Conservation (phyloP, 1,140 invertebrate genomes). For the Zaprionus africanus region DNA sequence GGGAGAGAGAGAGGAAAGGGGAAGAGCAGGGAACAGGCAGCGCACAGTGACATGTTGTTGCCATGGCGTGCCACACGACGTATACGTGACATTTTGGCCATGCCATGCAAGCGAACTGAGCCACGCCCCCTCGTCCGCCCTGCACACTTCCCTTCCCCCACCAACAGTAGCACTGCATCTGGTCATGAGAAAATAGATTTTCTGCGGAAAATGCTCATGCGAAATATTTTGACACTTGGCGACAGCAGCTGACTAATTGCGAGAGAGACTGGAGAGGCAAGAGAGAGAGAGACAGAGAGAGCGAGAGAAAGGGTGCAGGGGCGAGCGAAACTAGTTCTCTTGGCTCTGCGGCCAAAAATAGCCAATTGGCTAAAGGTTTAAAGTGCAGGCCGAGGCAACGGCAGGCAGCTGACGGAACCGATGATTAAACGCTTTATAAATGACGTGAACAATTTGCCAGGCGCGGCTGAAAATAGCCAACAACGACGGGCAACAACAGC, state of each 20-base stretch:
- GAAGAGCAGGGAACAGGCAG: background rate
- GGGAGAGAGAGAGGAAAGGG: constrained; percentile 1
- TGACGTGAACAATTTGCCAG: constrained; percentile 58
- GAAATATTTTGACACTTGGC: constrained; percentile 80
- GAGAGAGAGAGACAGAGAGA: constrained; percentile 14
- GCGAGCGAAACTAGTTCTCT: background rate
- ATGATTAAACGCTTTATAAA: constrained; percentile 77
- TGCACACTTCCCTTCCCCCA: background rate
- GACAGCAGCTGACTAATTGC: constrained; percentile 79
- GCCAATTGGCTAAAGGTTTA: constrained; percentile 44
- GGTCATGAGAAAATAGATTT: constrained; percentile 60
- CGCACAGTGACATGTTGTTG: constrained; percentile 41
- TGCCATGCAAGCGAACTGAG: constrained; percentile 37
- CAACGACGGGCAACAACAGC: background rate
- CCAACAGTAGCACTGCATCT: constrained; percentile 18
- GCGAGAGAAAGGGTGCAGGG: constrained; percentile 9
- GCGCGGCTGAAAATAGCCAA: constrained; percentile 53
- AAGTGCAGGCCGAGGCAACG: constrained; percentile 46
- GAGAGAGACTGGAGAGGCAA: constrained; percentile 29
- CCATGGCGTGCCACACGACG: constrained; percentile 72
- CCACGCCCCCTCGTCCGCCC: constrained; percentile 9
- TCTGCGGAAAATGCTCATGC: constrained; percentile 53
- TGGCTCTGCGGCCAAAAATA: constrained; percentile 20
- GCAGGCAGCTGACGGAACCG: constrained; percentile 68
- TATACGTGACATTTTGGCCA: constrained; percentile 80